phyloP scores from a whole-genome alignment of 2,888 invertebrate genomes.

The Sinotaia quadrata region DNA sequence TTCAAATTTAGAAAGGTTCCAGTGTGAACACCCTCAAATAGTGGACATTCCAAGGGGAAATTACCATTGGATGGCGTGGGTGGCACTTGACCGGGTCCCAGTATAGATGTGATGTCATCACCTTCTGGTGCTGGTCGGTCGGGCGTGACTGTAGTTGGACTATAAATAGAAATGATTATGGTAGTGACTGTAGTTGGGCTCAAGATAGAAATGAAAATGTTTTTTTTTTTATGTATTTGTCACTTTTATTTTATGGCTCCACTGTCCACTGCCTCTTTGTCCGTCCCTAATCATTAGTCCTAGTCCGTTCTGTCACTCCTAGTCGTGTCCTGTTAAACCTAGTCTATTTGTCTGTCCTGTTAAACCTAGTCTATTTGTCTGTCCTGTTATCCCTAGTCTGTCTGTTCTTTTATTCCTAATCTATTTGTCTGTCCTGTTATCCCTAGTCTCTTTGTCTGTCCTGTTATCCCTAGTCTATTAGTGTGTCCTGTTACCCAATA shows the following conservation, averaged over 20 bases:
- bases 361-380: no score
- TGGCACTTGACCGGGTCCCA: slow-evolving; percentile 67
- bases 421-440: no score
- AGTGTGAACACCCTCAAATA: no score
- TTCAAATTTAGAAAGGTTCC: no score
- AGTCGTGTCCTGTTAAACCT: no score
- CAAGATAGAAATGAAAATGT: background rate
- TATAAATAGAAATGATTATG: slow-evolving; percentile 22
- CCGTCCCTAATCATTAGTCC: background rate
- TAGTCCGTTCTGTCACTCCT: no score
- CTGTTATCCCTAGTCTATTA: no score
- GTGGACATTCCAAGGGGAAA: background rate
- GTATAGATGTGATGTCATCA: slow-evolving; percentile 59
- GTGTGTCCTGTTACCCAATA: no score
- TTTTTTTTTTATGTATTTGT: background rate
- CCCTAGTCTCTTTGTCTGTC: no score
- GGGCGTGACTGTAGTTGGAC: slow-evolving; percentile 35
- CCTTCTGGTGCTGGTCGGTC: slow-evolving; percentile 59
- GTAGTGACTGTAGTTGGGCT: background rate
- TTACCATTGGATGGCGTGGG: slow-evolving; percentile 63
- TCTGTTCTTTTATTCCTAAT: no score
- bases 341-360: no score
- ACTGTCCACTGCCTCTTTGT: background rate
- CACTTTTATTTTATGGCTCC: background rate
- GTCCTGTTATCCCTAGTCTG: no score